Conservation (phyloP, 2,797 vertebrate genomes). For the Cyclura pinguis region DNA sequence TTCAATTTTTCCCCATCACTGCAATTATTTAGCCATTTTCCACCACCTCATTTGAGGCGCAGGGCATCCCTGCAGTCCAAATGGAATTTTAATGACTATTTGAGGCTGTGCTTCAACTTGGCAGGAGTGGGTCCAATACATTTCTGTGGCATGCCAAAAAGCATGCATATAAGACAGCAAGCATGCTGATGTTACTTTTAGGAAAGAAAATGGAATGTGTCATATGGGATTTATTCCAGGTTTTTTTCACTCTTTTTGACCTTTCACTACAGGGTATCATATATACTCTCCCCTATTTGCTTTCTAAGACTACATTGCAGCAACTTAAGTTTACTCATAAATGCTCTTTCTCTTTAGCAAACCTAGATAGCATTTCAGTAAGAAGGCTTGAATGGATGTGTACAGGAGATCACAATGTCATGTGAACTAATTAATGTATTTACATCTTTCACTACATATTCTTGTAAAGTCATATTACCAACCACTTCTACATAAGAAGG, state of each 20-base stretch:
- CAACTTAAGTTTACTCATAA: background rate
- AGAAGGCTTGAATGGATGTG: background rate
- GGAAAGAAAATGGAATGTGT: conserved; percentile 44
- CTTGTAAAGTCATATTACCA: background rate
- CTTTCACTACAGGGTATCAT: background rate
- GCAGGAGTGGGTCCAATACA: conserved; percentile 33
- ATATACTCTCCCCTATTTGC: background rate
- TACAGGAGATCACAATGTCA: background rate
- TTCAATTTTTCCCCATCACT: rapidly evolving
- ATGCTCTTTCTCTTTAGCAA: background rate
- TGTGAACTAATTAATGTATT: background rate
- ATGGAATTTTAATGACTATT: conserved; percentile 72
- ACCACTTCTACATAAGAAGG: too few relatives aligned
- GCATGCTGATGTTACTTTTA: conserved; percentile 41
- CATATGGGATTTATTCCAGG: background rate
- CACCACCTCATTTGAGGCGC: conserved; percentile 61
- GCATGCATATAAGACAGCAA: conserved; percentile 48
- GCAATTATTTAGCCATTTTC: conserved; percentile 61
- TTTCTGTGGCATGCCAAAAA: conserved; percentile 53
- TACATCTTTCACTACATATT: background rate
- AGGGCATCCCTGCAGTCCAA: conserved; percentile 61
- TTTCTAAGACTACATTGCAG: background rate
- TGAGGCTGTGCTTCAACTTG: conserved; percentile 23
- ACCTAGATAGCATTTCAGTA: background rate
- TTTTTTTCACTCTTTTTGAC: background rate